A percentile compares a stretch with the other conserved stretches of the same genome.
phyloP scores from a whole-genome alignment of 2,797 vertebrate genomes.

The Clarias fuscus region DNA sequence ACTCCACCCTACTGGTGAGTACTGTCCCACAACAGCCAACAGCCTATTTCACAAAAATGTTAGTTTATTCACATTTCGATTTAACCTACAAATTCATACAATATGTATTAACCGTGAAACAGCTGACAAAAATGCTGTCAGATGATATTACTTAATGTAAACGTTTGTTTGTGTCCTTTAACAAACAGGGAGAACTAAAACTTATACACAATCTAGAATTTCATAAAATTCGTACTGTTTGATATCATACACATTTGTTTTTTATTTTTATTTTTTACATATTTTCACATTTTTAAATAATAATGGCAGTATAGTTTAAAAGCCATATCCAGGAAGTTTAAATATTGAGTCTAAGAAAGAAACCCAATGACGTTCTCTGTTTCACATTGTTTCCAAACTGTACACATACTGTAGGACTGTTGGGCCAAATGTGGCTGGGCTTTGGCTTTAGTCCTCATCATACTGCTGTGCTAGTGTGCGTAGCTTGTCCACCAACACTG shows the following conservation, averaged over 20 bases:
- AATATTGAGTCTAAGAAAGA: not conserved
- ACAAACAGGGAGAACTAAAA: not conserved
- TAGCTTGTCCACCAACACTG: conserved; percentile 73
- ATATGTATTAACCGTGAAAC: not conserved
- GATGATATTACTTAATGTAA: not conserved
- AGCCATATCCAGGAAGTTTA: not conserved
- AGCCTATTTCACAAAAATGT: not conserved
- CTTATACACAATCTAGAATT: not conserved
- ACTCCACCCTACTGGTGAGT: not conserved
- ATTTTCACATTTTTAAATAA: not conserved
- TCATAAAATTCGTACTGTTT: not conserved
- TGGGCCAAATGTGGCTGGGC: not conserved
- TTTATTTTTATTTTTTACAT: not conserved
- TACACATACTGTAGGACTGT: not conserved
- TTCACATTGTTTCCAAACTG: conserved; percentile 2
- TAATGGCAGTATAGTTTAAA: not conserved
- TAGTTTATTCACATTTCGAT: not conserved
- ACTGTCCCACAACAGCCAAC: not conserved
- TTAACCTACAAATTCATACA: not conserved
- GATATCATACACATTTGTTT: not conserved
- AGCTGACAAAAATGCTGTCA: not conserved
- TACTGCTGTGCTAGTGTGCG: conserved; percentile 59
- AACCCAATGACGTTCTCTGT: not conserved
- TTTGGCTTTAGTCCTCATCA: conserved; percentile 51
- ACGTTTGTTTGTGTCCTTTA: not conserved